Evolutionary conservation across 2,113 vertebrate species (phyloP).

Genomic region (Ammodytes marinus): DNA sequence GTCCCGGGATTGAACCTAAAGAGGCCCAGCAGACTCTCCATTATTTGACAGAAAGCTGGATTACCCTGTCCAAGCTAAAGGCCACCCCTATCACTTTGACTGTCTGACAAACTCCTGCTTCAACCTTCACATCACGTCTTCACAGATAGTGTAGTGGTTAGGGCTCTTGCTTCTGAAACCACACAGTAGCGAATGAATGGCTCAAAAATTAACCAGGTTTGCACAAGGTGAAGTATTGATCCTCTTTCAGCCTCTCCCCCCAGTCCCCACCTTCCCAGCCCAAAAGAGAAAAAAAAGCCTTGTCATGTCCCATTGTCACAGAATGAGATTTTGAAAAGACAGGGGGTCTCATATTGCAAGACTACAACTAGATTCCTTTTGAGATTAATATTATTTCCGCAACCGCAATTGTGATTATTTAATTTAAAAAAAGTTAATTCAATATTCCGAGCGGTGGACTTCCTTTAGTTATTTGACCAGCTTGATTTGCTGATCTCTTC

Average conservation of each 20-base stretch:
- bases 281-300: conserved; percentile 1
- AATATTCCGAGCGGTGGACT: too few relatives aligned
- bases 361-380: too few relatives aligned
- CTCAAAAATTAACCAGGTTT: conserved; percentile 64
- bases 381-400: too few relatives aligned
- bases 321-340: too few relatives aligned
- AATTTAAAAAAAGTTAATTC: too few relatives aligned
- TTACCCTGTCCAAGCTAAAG: conserved; percentile 75
- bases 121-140: conserved; percentile 68
- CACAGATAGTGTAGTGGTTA: conserved; percentile 61
- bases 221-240: conserved; percentile 52
- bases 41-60: conserved; percentile 80
- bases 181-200: conserved; percentile 51
- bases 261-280: neutral
- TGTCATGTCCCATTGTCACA: neutral
- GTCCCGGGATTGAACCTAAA: conserved; percentile 63
- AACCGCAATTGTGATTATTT: too few relatives aligned
- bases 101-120: conserved; percentile 62
- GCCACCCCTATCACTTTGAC: conserved; percentile 76
- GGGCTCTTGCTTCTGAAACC: conserved; percentile 56
- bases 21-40: conserved; percentile 53
- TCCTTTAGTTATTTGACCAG: too few relatives aligned
- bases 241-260: too few relatives aligned
- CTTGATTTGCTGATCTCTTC: too few relatives aligned
- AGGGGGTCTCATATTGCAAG: too few relatives aligned